Evolutionary conservation across 2,888 invertebrate species (phyloP).

Genomic region (Diogma glabrata): DNA sequence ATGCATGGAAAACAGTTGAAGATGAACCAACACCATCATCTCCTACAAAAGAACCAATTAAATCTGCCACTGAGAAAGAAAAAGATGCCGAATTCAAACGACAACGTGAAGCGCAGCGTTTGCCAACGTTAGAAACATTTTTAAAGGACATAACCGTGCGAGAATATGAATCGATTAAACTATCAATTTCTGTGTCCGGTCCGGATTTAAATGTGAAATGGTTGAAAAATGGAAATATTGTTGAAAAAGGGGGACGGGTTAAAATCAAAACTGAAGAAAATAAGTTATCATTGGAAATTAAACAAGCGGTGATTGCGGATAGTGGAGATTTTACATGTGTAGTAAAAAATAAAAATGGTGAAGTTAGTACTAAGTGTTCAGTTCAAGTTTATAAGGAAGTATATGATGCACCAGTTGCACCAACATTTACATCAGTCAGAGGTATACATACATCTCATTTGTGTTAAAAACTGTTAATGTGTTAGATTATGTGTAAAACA

Average conservation of each 20-base stretch:
- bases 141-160: slow-evolving; percentile 65
- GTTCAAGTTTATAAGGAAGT: slow-evolving; percentile 65
- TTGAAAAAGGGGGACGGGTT: slow-evolving; percentile 35
- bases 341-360: slow-evolving; percentile 63
- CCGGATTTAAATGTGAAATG: slow-evolving; percentile 61
- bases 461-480: neutral
- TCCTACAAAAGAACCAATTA: slow-evolving; percentile 26
- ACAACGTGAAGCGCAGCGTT: slow-evolving; percentile 32
- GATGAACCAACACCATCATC: slow-evolving; percentile 34
- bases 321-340: slow-evolving; percentile 55
- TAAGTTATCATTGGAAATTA: slow-evolving; percentile 42
- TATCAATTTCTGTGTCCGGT: slow-evolving; percentile 68
- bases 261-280: slow-evolving; percentile 45
- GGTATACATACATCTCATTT: slow-evolving; percentile 30
- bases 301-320: slow-evolving; percentile 47
- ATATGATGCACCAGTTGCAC: slow-evolving; percentile 55
- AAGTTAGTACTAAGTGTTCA: slow-evolving; percentile 56
- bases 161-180: slow-evolving; percentile 58
- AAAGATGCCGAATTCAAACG: slow-evolving; percentile 35
- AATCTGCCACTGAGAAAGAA: slow-evolving; percentile 30
- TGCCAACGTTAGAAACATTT: slow-evolving; percentile 37
- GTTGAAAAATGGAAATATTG: slow-evolving; percentile 53
- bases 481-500: neutral
- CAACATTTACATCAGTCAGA: slow-evolving; percentile 59
- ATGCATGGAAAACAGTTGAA: slow-evolving; percentile 33